Conservation (phyloP, 2,888 invertebrate genomes). For the Nysson spinosus region DNA sequence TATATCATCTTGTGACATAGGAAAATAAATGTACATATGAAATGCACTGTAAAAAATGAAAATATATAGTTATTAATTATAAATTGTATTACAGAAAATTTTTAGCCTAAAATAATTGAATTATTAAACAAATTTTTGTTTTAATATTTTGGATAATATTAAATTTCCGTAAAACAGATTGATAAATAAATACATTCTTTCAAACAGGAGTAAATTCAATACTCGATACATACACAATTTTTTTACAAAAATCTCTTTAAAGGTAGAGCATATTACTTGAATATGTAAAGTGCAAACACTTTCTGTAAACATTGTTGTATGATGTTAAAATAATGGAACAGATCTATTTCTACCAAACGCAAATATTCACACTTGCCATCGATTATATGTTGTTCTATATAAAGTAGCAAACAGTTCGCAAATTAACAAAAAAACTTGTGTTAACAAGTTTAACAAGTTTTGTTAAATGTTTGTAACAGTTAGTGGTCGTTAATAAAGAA, state of each 20-base stretch:
- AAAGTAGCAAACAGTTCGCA: too few species aligned
- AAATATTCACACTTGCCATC: too few species aligned
- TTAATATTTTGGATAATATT: neutral
- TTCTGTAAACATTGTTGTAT: too few species aligned
- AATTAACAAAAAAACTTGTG: too few species aligned
- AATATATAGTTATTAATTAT: conserved; percentile 14
- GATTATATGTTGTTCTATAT: too few species aligned
- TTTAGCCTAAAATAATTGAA: neutral
- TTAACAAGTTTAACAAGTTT: too few species aligned
- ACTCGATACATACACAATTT: conserved; percentile 6
- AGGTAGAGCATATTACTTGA: too few species aligned
- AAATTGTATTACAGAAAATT: conserved; percentile 25
- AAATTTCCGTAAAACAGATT: neutral
- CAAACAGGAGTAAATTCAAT: neutral
- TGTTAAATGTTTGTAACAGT: conserved; percentile 16
- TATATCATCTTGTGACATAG: neutral
- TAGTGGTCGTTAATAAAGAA: conserved; percentile 81
- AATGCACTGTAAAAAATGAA: neutral
- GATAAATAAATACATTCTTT: conserved; percentile 9
- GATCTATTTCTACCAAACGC: too few species aligned
- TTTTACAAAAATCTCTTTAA: conserved; percentile 6
- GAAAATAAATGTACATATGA: conserved; percentile 15
- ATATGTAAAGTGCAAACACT: too few species aligned
- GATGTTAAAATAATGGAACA: too few species aligned
- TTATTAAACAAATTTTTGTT: neutral